Conservation (phyloP, 1,140 invertebrate species). For the Meloidogyne floridensis region DNA sequence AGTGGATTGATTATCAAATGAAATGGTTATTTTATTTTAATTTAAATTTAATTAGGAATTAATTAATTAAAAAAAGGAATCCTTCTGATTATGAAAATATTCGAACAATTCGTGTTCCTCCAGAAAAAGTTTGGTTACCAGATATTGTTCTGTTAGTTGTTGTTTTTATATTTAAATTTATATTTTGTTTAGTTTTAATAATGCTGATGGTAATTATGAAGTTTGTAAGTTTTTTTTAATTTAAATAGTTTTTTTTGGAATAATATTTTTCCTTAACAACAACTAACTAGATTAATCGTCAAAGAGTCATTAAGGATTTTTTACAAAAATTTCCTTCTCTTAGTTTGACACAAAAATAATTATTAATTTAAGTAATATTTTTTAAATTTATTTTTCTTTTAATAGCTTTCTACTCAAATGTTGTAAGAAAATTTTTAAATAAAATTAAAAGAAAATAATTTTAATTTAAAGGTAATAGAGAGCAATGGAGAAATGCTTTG, state of each 20-base stretch:
- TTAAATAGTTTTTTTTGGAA: not conserved
- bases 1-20: constrained; percentile 18
- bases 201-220: constrained; percentile 94
- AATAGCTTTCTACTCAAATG: constrained; percentile 86
- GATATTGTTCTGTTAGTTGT: constrained; percentile 85
- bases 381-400: no score
- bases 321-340: no score
- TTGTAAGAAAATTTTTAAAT: not conserved
- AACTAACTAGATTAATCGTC: no score
- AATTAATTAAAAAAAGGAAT: constrained; percentile 80
- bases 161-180: constrained; percentile 73
- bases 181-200: constrained; percentile 62
- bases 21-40: constrained; percentile 12
- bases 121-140: constrained; percentile 90
- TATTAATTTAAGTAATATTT: no score
- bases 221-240: constrained; percentile 71
- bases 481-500: constrained; percentile 80
- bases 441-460: not conserved
- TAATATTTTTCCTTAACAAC: no score
- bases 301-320: no score
- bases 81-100: constrained; percentile 95
- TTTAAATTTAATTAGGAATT: not conserved
- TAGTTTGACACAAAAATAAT: no score
- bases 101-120: constrained; percentile 84
- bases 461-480: constrained; percentile 74